Conservation (phyloP, 2,797 vertebrate species). For the Falco berigora region DNA sequence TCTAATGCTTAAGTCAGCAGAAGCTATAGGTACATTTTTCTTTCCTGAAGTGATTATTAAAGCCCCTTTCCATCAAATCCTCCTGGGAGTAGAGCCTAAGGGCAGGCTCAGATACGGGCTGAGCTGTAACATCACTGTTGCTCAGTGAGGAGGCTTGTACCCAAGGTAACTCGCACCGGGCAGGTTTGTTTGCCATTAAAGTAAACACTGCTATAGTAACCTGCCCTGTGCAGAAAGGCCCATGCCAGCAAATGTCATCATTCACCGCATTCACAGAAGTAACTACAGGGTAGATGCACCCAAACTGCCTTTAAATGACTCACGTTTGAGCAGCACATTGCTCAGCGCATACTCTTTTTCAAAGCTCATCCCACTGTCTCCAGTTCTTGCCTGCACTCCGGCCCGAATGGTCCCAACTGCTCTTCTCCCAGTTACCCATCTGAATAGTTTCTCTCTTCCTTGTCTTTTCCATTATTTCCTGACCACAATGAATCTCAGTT, state of each 20-base stretch:
- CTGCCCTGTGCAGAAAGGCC: not conserved
- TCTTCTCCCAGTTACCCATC: not conserved
- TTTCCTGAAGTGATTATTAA: not conserved
- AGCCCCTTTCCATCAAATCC: not conserved
- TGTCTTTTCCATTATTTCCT: not conserved
- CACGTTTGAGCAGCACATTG: not conserved
- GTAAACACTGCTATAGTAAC: slow-evolving; percentile 65
- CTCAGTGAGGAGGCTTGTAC: slow-evolving; percentile 5
- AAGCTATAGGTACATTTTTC: not conserved
- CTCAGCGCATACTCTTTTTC: not conserved
- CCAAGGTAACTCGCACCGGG: slow-evolving; percentile 3
- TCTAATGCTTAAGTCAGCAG: not conserved
- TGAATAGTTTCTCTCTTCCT: not conserved
- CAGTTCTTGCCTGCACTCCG: not conserved
- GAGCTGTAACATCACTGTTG: not conserved
- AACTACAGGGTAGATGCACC: slow-evolving; percentile 4
- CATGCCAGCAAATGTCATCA: not conserved
- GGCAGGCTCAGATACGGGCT: not conserved
- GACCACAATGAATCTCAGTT: not conserved
- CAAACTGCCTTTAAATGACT: not conserved
- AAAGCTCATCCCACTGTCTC: not conserved
- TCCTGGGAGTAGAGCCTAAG: not conserved
- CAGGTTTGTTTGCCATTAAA: slow-evolving; percentile 39
- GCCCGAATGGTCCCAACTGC: not conserved
- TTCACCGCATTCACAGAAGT: not conserved